Conservation (phyloP, 2,797 vertebrate genomes). For the Syngnathus rostellatus region DNA sequence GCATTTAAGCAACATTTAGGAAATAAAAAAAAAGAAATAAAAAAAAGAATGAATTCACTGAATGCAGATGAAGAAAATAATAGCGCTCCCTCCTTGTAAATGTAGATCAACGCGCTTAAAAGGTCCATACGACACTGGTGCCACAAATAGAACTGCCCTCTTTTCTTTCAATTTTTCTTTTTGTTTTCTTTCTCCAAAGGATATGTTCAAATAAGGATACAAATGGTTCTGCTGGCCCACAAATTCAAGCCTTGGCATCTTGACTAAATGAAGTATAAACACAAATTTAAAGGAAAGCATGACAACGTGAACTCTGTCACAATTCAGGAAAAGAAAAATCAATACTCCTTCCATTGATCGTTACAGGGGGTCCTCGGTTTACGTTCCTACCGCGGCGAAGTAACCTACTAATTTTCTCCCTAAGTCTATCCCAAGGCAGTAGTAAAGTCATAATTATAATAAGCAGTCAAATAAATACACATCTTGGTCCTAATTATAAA, state of each 20-base stretch:
- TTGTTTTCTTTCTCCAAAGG: constrained; percentile 54
- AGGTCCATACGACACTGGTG: neutral
- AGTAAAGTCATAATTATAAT: no score
- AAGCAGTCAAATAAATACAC: no score
- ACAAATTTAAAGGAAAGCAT: constrained; percentile 41
- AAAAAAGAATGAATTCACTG: neutral
- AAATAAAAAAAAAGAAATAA: no score
- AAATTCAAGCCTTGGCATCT: constrained; percentile 67
- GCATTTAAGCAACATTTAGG: neutral
- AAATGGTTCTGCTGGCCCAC: constrained; percentile 63
- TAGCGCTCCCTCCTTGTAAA: constrained; percentile 8
- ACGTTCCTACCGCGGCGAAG: no score
- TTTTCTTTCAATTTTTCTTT: neutral
- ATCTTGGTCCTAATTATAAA: neutral
- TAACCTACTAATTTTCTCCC: no score
- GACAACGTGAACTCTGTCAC: constrained; percentile 23
- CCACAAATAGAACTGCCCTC: constrained; percentile 20
- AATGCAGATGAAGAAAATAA: constrained; percentile 8
- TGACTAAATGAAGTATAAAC: constrained; percentile 65
- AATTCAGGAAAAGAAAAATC: neutral
- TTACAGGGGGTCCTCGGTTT: neutral
- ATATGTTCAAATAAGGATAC: constrained; percentile 74
- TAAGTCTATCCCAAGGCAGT: no score
- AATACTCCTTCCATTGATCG: neutral
- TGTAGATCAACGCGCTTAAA: constrained; percentile 8